A percentile compares a stretch with the other conserved stretches of the same genome.
Conservation (phyloP, 2,888 invertebrate genomes). For the Lordiphosa andalusiaca region DNA sequence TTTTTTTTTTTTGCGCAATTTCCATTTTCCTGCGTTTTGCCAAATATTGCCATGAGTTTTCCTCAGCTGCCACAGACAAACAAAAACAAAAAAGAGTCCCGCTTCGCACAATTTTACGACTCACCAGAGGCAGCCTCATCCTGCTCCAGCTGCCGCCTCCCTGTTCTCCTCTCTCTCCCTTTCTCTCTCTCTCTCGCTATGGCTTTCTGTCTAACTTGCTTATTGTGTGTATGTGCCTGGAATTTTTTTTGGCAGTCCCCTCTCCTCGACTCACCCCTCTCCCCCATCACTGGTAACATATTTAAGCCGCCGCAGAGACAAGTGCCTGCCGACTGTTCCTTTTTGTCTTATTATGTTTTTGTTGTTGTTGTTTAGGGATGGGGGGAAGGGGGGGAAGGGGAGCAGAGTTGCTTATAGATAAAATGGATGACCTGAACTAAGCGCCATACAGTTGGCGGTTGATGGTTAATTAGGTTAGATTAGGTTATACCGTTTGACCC, state of each 20-base stretch:
- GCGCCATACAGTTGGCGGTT: slow-evolving; percentile 7
- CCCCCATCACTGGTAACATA: slow-evolving; percentile 15
- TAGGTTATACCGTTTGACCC: too few relatives aligned
- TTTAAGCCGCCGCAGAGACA: slow-evolving; percentile 30
- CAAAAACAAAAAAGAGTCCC: slow-evolving; percentile 30
- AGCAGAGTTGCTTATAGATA: slow-evolving; percentile 12
- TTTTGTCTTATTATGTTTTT: slow-evolving; percentile 7
- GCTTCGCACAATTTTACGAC: slow-evolving; percentile 63
- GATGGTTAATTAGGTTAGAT: background rate
- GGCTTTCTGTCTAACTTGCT: slow-evolving; percentile 39
- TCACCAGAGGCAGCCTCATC: slow-evolving; percentile 49
- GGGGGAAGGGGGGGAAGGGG: background rate
- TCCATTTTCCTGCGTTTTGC: slow-evolving; percentile 16
- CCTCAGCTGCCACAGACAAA: slow-evolving; percentile 6
- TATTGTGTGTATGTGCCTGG: slow-evolving; percentile 63
- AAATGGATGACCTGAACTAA: slow-evolving; percentile 33
- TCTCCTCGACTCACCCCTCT: background rate
- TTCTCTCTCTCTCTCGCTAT: slow-evolving; percentile 9
- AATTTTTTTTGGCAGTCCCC: slow-evolving; percentile 35
- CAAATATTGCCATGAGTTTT: slow-evolving; percentile 9
- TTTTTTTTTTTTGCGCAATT: too few relatives aligned
- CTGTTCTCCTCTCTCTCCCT: slow-evolving; percentile 18
- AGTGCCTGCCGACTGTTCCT: slow-evolving; percentile 8
- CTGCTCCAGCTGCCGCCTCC: background rate
- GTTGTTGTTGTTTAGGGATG: background rate